phyloP scores from a whole-genome alignment of 2,888 invertebrate species.

The Drosophila paramelanica region DNA sequence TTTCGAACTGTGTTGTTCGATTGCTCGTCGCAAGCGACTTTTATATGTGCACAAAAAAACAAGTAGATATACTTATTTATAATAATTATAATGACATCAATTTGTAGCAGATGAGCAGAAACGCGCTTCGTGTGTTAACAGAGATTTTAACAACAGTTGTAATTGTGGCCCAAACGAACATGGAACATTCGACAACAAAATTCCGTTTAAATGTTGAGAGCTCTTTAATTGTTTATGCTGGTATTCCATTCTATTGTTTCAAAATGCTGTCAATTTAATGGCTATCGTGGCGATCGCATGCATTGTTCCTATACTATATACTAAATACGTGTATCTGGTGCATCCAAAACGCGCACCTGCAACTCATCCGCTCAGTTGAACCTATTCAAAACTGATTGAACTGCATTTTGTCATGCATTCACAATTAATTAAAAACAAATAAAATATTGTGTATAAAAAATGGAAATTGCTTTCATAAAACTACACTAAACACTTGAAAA shows the following conservation, averaged over 20 bases:
- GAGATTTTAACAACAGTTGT: slow-evolving; percentile 48
- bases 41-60: slow-evolving; percentile 11
- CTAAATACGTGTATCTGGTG: slow-evolving; percentile 13
- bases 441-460: slow-evolving; percentile 1
- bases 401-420: slow-evolving; percentile 77
- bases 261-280: slow-evolving; percentile 30
- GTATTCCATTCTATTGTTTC: slow-evolving; percentile 44
- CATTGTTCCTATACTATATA: slow-evolving; percentile 4
- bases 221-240: slow-evolving; percentile 73
- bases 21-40: slow-evolving; percentile 7
- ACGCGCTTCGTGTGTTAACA: slow-evolving; percentile 52
- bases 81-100: slow-evolving; percentile 23
- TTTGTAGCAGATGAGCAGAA: slow-evolving; percentile 9
- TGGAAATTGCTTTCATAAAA: slow-evolving; percentile 9
- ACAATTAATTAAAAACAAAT: slow-evolving; percentile 33
- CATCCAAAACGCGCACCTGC: slow-evolving; percentile 14
- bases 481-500: slow-evolving; percentile 1
- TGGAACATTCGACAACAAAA: slow-evolving; percentile 63
- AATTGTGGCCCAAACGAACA: slow-evolving; percentile 9
- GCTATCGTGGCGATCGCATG: slow-evolving; percentile 29
- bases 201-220: slow-evolving; percentile 75
- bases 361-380: slow-evolving; percentile 3
- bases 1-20: slow-evolving; percentile 18
- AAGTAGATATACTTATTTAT: not conserved
- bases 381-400: slow-evolving; percentile 38